Base-by-base conservation (phyloP, 2,888 invertebrate species). In the Litoditis marina region DNA sequence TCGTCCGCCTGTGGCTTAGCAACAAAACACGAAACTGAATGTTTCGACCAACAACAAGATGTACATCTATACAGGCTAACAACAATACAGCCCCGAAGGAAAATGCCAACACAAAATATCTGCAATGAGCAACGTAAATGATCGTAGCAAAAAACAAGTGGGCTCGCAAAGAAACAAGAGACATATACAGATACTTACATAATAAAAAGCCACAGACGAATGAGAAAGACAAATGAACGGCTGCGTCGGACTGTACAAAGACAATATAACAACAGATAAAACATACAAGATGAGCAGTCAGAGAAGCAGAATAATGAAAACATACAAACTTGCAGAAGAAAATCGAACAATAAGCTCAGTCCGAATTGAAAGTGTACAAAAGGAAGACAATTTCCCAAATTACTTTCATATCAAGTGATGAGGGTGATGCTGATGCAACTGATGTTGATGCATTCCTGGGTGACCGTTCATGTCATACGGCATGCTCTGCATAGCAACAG, bases 21-120 rank as follows among this genome's bases (percentile, higher is more conserved):
- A 25, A 51, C 42, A 53, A 53, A 52, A 60, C 60, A 60, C 60
- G 53, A 28, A 19, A 27, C 27, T 28, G 53, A 36, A 54, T 25
- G 55, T 51, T 51, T 44, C 60, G 60, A 34, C 54, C 54, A 65
- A 65, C 65, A 60, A 65, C 52, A 39, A 63, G 58, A 59, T 60
- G 52, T 60, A 60, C 60, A 60, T 39, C 52, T 60, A 60, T 60
- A 60, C 60, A 60, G 55, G 59, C 59, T 51, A 60, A 60, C 60
- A 60, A 60, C 39, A 60, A 60, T 44, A 51, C 51, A 39, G n/a
- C n/a, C n/a, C n/a, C n/a, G n/a, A n/a, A n/a, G n/a, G n/a, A n/a
- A n/a, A n/a, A n/a, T n/a, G n/a, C n/a, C n/a, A n/a, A n/a, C n/a
- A n/a, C n/a, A n/a, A n/a, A n/a, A n/a, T n/a, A n/a, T 44, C 44